phyloP scores from a whole-genome alignment of 1,140 invertebrate species.

The Leptopilina boulardi region DNA sequence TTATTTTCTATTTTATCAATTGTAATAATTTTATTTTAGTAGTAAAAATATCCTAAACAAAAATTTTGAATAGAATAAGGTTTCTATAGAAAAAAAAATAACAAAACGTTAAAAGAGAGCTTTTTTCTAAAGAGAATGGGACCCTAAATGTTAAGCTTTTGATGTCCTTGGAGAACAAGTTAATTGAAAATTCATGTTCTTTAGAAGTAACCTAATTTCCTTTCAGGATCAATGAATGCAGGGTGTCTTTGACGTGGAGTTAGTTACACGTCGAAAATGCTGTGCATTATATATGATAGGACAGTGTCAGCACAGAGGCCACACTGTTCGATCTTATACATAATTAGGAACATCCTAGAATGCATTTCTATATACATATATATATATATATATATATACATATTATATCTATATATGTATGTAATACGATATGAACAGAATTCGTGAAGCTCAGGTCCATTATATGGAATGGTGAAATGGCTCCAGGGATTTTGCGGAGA shows the following conservation, averaged over 20 bases:
- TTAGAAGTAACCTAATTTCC: background rate
- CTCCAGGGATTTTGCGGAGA: background rate
- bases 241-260: constrained; percentile 2
- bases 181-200: constrained; percentile 18
- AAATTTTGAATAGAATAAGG: no score
- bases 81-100: no score
- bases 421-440: background rate
- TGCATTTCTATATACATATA: background rate
- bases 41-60: no score
- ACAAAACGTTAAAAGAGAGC: background rate
- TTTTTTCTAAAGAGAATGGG: background rate
- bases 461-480: background rate
- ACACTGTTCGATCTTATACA: constrained; percentile 18
- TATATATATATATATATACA: background rate
- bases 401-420: no score
- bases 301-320: background rate
- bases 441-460: background rate
- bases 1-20: no score
- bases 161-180: constrained; percentile 4
- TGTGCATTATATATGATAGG: background rate
- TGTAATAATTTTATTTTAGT: no score
- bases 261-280: background rate
- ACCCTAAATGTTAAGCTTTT: background rate
- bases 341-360: constrained; percentile 20
- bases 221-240: background rate